Evolutionary conservation across 2,113 vertebrate species (phyloP).

Genomic region (Pomatorhinus ruficollis): DNA sequence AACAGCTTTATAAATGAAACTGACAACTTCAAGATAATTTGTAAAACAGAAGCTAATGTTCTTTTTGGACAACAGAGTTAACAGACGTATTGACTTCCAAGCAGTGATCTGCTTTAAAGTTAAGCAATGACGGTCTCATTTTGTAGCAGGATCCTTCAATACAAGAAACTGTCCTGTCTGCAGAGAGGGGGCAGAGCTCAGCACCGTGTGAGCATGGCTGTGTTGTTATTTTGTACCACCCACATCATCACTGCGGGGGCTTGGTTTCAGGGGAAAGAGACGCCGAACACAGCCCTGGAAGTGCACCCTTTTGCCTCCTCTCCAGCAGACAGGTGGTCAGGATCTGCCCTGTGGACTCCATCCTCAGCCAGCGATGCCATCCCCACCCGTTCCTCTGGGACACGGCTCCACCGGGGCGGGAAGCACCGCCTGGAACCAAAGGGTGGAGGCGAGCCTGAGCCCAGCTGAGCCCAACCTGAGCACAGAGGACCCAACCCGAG

Average conservation of each 20-base stretch:
- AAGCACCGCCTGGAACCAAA: accelerated
- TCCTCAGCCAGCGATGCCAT: background rate
- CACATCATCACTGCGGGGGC: accelerated
- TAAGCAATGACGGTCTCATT: background rate
- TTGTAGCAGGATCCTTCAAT: background rate
- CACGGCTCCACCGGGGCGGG: accelerated
- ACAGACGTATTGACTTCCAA: background rate
- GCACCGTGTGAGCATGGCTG: background rate
- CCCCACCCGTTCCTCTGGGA: accelerated
- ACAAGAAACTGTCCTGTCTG: too few species aligned
- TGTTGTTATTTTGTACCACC: background rate
- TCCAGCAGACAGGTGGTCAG: background rate
- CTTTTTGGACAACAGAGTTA: background rate
- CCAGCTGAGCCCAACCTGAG: background rate
- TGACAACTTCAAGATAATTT: background rate
- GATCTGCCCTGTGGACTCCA: background rate
- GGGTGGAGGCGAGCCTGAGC: accelerated
- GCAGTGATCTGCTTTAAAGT: background rate
- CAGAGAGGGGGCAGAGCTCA: background rate
- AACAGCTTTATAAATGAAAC: background rate
- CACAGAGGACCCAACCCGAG: background rate
- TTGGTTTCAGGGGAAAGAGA: background rate
- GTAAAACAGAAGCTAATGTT: background rate
- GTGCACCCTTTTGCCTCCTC: background rate
- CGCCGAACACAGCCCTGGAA: background rate